A percentile compares a stretch with the other conserved stretches of the same genome.
phyloP scores from a whole-genome alignment of 2,797 vertebrate genomes.

The Silurus lanzhouensis region DNA sequence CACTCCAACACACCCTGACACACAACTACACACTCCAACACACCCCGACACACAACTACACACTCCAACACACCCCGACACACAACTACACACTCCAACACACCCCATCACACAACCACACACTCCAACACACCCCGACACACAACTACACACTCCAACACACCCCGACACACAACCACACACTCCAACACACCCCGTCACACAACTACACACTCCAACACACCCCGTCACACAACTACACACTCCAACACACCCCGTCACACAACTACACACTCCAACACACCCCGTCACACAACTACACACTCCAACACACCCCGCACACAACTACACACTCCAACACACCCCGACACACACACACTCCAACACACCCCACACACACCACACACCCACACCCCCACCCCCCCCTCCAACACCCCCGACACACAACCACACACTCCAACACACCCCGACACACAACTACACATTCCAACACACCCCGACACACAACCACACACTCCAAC shows the following conservation, averaged over 20 bases:
- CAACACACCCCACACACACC: background rate
- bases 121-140: background rate
- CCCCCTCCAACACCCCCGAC: background rate
- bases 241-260: background rate
- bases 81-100: background rate
- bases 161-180: background rate
- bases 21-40: too few relatives aligned
- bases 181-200: too few relatives aligned
- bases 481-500: background rate
- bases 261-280: background rate
- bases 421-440: background rate
- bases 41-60: too few relatives aligned
- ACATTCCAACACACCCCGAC: background rate
- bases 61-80: background rate
- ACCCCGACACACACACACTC: background rate
- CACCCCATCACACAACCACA: background rate
- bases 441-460: background rate
- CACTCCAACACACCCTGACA: too few relatives aligned
- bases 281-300: background rate
- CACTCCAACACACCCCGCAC: background rate
- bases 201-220: background rate
- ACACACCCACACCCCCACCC: background rate
- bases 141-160: background rate
- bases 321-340: background rate
- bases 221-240: background rate